Percentiles rank a stretch among this genome's conserved stretches.
Conservation (phyloP, 2,797 vertebrate genomes). For the Taeniopygia guttata region DNA sequence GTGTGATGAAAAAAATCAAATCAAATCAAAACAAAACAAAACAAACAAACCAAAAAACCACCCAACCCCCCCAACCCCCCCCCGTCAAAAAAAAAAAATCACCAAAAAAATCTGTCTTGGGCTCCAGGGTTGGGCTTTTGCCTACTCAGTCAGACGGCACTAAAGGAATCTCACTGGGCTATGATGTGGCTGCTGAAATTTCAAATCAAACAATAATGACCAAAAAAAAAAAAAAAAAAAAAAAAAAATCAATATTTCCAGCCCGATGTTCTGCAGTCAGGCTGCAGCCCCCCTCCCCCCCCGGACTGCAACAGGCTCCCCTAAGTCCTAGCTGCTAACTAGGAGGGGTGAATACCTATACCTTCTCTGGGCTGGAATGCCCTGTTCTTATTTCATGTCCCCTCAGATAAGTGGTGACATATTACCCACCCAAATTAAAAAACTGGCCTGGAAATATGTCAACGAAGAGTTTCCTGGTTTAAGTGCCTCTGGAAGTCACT, state of each 20-base stretch:
- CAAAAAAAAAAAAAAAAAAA: background rate
- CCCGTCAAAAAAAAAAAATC: too few relatives aligned
- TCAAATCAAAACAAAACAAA: too few relatives aligned
- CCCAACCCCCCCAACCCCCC: too few relatives aligned
- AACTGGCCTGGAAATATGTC: background rate
- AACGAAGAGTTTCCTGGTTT: background rate
- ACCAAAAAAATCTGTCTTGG: background rate
- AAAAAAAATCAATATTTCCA: background rate
- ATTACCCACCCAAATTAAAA: background rate
- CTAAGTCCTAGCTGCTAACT: conserved; percentile 10
- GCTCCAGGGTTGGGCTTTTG: background rate
- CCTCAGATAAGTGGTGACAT: background rate
- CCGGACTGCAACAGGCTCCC: background rate
- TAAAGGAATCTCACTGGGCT: background rate
- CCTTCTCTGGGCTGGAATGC: background rate
- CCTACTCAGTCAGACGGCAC: background rate
- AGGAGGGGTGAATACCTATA: background rate
- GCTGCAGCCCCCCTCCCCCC: accelerated
- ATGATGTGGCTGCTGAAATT: background rate
- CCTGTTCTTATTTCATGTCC: background rate
- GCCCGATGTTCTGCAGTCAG: background rate
- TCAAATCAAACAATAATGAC: background rate
- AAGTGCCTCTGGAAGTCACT: background rate
- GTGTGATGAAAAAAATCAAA: background rate
- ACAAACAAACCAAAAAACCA: too few relatives aligned